phyloP scores from a whole-genome alignment of 2,113 vertebrate genomes.

The Meleagris gallopavo region DNA sequence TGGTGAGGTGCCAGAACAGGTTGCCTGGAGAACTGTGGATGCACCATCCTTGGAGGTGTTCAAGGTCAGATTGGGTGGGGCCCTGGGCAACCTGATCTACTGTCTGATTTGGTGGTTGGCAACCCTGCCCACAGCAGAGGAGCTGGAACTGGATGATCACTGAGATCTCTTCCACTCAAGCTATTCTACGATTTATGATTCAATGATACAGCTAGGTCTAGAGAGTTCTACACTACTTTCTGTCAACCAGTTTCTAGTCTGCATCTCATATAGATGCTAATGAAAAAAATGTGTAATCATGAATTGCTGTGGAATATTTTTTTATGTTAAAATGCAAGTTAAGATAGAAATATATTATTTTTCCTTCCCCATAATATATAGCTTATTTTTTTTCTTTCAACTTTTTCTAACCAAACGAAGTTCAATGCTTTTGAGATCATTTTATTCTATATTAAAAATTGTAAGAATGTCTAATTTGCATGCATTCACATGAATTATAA shows the following conservation, averaged over 20 bases:
- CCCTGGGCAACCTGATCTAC: no score
- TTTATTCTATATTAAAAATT: slow-evolving; percentile 1
- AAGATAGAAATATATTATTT: neutral
- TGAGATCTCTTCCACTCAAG: no score
- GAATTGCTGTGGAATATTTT: neutral
- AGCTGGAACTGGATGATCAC: no score
- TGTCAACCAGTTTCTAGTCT: neutral
- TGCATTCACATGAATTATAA: slow-evolving; percentile 19
- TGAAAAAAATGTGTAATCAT: neutral
- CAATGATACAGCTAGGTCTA: neutral
- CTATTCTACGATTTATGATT: no score
- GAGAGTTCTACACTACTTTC: neutral
- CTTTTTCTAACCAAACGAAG: neutral
- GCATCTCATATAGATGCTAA: neutral
- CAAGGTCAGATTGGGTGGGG: no score
- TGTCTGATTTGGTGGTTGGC: no score
- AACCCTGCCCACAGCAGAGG: no score
- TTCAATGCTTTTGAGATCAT: neutral
- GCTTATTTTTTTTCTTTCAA: neutral
- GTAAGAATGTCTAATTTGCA: neutral
- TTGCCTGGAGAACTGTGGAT: no score
- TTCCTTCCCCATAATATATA: neutral
- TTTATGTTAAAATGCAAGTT: neutral
- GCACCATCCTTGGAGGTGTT: no score
- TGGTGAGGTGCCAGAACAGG: no score